Conservation (phyloP, 1,140 invertebrate genomes). For the Zaprionus gabonicus region DNA sequence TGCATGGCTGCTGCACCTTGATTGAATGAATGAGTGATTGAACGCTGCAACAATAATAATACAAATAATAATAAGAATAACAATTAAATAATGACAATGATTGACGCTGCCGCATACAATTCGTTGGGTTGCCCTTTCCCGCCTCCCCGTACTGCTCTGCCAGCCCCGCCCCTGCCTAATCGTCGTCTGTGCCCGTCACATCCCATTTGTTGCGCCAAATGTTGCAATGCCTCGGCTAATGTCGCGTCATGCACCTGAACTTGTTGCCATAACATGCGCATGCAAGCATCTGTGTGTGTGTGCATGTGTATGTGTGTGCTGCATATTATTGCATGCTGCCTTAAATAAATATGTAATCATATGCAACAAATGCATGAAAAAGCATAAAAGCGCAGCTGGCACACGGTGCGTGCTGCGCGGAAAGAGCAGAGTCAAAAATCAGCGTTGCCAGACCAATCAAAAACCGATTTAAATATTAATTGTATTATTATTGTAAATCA, state of each 20-base stretch:
- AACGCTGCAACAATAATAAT: constrained; percentile 15
- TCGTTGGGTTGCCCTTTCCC: constrained; percentile 13
- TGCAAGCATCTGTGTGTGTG: neutral
- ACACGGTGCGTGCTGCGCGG: constrained; percentile 16
- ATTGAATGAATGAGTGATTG: constrained; percentile 35
- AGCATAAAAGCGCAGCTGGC: neutral
- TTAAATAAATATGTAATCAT: constrained; percentile 37
- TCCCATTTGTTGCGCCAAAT: constrained; percentile 55
- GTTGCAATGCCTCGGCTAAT: constrained; percentile 49
- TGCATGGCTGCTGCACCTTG: constrained; percentile 40
- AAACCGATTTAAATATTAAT: neutral
- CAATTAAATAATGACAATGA: constrained; percentile 38
- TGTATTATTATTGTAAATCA: neutral
- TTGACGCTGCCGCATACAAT: constrained; percentile 35
- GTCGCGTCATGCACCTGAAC: constrained; percentile 53
- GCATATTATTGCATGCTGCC: constrained; percentile 28
- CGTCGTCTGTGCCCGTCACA: constrained; percentile 39
- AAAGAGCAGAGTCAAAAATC: neutral
- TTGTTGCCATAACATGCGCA: constrained; percentile 31
- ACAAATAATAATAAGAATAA: constrained; percentile 11
- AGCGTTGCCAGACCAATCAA: neutral
- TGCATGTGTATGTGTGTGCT: constrained; percentile 5
- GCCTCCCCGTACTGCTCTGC: neutral
- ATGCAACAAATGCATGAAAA: constrained; percentile 4
- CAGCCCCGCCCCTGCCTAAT: neutral